A percentile compares a stretch with the other conserved stretches of the same genome.
These are phyloP conservation scores for Eulemur rubriventer DNA, from an alignment of 2,797 vertebrate genomes.

Conservation along the genomic window DNA sequence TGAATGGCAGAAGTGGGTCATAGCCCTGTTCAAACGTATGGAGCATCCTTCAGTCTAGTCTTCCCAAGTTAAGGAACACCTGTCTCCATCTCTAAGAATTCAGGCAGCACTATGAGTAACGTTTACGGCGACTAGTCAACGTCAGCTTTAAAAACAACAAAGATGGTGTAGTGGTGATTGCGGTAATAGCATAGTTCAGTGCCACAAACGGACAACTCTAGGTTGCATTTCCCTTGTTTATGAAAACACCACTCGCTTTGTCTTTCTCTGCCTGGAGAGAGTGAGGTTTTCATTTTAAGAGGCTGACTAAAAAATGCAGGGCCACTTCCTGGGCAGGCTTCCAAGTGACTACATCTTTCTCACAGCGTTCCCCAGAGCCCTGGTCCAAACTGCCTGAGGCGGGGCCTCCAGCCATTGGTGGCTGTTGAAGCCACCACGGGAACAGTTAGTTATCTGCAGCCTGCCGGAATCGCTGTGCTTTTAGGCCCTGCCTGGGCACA, in stretches of 20 bases:
- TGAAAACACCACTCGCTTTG: constrained; percentile 57
- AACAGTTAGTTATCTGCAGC: constrained; percentile 60
- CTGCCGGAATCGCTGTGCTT: constrained; percentile 57
- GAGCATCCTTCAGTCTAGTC: background rate
- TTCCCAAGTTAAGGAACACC: constrained; percentile 8
- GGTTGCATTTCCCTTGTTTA: constrained; percentile 58
- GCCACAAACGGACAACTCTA: background rate
- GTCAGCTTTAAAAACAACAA: constrained; percentile 35
- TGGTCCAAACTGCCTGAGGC: constrained; percentile 65
- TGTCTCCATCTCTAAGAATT: constrained; percentile 31
- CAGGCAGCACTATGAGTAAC: background rate
- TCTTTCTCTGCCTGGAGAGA: constrained; percentile 67
- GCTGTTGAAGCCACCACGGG: constrained; percentile 46
- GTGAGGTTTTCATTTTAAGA: constrained; percentile 76
- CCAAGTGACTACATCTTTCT: constrained; percentile 77
- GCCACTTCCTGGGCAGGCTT: constrained; percentile 74
- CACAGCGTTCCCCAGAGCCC: constrained; percentile 56
- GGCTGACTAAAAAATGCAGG: constrained; percentile 74
- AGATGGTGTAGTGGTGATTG: background rate
- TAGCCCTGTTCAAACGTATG: background rate
- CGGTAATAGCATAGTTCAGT: background rate
- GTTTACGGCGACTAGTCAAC: constrained; percentile 2
- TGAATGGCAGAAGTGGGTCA: constrained; percentile 29
- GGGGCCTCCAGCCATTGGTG: constrained; percentile 64
- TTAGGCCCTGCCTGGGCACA: constrained; percentile 9